Conservation (phyloP, 2,888 invertebrate species). For the Tetragonisca angustula region DNA sequence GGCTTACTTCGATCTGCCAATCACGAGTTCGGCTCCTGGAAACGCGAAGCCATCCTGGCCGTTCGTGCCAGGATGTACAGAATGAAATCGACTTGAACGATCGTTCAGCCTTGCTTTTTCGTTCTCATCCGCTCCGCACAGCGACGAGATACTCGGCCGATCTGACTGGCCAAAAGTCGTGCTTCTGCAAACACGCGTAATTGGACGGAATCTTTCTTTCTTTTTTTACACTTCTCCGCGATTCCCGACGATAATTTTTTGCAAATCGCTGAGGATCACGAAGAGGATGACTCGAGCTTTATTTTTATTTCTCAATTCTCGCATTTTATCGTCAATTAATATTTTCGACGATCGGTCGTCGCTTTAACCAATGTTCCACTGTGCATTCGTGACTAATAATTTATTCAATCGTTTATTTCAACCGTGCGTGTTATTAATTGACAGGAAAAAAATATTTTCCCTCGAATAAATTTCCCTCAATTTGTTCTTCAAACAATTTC, state of each 20-base stretch:
- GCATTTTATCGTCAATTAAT: background rate
- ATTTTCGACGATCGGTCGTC: background rate
- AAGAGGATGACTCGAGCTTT: too few species aligned
- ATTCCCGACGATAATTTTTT: too few species aligned
- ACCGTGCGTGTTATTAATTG: too few species aligned
- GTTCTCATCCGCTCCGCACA: slow-evolving; percentile 32
- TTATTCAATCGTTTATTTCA: too few species aligned
- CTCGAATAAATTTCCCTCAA: too few species aligned
- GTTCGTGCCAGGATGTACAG: slow-evolving; percentile 69
- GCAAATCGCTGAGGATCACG: too few species aligned
- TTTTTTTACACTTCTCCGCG: too few species aligned
- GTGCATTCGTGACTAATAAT: background rate
- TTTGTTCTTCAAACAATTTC: background rate
- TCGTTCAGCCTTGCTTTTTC: slow-evolving; percentile 49
- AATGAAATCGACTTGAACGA: slow-evolving; percentile 67
- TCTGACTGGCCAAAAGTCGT: too few species aligned
- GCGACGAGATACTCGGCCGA: too few species aligned
- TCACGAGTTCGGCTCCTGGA: slow-evolving; percentile 70
- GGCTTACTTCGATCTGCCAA: slow-evolving; percentile 74
- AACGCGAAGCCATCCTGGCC: slow-evolving; percentile 60
- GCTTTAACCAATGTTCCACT: background rate
- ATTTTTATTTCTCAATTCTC: background rate
- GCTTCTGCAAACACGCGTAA: too few species aligned
- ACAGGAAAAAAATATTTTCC: too few species aligned
- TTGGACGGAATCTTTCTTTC: too few species aligned